Conservation (phyloP, 2,888 invertebrate species). For the Cataglyphis altisquamis region DNA sequence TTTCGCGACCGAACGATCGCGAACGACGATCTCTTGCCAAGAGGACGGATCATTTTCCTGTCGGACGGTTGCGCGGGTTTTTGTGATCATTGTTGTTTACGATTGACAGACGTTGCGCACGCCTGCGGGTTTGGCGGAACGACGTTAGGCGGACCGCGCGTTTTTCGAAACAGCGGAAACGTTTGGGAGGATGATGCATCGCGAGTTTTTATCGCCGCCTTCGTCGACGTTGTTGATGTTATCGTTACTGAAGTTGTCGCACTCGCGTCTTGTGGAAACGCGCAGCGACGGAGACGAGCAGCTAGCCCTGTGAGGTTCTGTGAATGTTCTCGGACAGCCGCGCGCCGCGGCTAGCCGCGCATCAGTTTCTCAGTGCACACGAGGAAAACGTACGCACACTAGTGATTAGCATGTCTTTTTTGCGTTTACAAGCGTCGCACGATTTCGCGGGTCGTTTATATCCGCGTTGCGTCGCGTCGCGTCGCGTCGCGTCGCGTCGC, state of each 20-base stretch:
- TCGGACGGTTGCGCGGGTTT: slow-evolving; percentile 10
- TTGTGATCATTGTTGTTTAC: slow-evolving; percentile 10
- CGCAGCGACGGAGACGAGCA: slow-evolving; percentile 71
- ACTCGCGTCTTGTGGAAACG: slow-evolving; percentile 62
- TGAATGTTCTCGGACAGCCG: slow-evolving; percentile 76
- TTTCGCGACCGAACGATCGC: slow-evolving; percentile 13
- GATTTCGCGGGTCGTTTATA: neutral
- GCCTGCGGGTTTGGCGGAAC: slow-evolving; percentile 42
- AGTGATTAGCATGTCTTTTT: slow-evolving; percentile 65
- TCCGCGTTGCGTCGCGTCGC: neutral
- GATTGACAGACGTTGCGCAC: slow-evolving; percentile 37
- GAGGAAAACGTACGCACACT: slow-evolving; percentile 73
- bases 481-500: neutral
- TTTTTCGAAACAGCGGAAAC: slow-evolving; percentile 62
- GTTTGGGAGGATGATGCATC: slow-evolving; percentile 39
- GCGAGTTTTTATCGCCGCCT: slow-evolving; percentile 29
- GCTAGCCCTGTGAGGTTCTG: slow-evolving; percentile 62
- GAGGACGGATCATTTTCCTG: slow-evolving; percentile 9
- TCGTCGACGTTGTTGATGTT: neutral
- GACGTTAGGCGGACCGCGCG: slow-evolving; percentile 62
- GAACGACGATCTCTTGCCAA: neutral
- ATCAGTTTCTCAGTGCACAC: slow-evolving; percentile 73
- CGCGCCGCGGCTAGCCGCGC: slow-evolving; percentile 71
- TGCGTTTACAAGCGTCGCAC: slow-evolving; percentile 1
- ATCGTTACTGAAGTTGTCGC: slow-evolving; percentile 45